Evolutionary conservation across 2,888 invertebrate species (phyloP).

Genomic region (Melinopterus prodromus): DNA sequence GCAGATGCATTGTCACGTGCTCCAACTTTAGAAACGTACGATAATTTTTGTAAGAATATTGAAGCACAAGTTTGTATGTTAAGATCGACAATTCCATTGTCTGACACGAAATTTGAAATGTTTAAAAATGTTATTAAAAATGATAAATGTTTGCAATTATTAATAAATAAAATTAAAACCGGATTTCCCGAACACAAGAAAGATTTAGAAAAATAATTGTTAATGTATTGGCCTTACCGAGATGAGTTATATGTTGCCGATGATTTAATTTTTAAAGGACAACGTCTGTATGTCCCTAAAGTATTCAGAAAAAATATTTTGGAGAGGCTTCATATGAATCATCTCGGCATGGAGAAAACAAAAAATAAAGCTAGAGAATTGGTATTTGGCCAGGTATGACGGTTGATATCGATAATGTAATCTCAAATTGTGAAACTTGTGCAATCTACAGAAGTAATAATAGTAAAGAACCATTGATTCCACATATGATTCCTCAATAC

Average conservation of each 20-base stretch:
- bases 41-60: conserved; percentile 30
- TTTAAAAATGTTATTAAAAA: neutral
- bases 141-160: conserved; percentile 14
- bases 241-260: conserved; percentile 15
- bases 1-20: conserved; percentile 33
- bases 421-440: conserved; percentile 22
- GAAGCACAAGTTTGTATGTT: conserved; percentile 37
- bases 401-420: conserved; percentile 33
- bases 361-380: conserved; percentile 36
- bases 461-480: conserved; percentile 19
- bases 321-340: conserved; percentile 37
- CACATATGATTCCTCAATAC: conserved; percentile 11
- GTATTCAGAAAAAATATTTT: conserved; percentile 35
- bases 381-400: conserved; percentile 39
- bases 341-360: conserved; percentile 38
- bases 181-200: neutral
- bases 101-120: conserved; percentile 34
- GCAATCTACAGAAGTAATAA: conserved; percentile 17
- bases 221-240: no score
- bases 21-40: conserved; percentile 8
- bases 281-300: neutral
- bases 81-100: conserved; percentile 33
- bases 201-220: neutral
- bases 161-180: conserved; percentile 18
- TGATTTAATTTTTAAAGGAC: conserved; percentile 12